Percentiles rank a stretch among this genome's conserved stretches.
These are phyloP conservation scores for Empidonax traillii DNA, from an alignment of 2,113 vertebrate species.

Conservation along the genomic window DNA sequence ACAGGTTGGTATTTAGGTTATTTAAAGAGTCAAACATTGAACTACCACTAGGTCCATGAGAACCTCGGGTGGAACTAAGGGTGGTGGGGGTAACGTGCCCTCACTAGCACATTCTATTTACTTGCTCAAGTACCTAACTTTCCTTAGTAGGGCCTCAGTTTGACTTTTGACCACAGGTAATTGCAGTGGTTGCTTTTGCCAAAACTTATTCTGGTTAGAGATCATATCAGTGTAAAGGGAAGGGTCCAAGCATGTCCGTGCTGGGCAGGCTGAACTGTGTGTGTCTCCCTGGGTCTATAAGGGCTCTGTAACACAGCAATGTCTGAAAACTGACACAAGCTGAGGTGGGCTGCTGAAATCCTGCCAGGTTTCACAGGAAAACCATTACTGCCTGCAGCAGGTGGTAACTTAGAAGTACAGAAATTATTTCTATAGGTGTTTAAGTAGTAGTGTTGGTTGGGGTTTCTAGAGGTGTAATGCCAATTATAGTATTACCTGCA, in stretches of 20 bases:
- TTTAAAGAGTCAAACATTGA: neutral
- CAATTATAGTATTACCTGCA: neutral
- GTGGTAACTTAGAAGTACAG: neutral
- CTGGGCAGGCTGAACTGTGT: neutral
- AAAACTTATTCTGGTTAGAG: neutral
- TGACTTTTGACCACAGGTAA: neutral
- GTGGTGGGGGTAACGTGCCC: neutral
- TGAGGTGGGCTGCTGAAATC: neutral
- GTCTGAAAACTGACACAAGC: rapidly evolving
- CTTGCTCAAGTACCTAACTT: neutral
- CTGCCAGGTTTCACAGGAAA: neutral
- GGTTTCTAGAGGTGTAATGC: neutral
- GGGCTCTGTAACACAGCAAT: neutral
- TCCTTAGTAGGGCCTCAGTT: neutral
- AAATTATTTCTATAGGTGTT: neutral
- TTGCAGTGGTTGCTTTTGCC: neutral
- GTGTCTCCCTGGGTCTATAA: neutral
- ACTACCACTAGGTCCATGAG: neutral
- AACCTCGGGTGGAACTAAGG: neutral
- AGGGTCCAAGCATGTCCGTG: rapidly evolving
- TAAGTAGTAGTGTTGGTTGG: neutral
- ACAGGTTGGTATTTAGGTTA: neutral
- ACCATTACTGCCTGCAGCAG: neutral
- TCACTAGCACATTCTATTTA: neutral
- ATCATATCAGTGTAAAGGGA: neutral